Base-by-base conservation (phyloP, 2,888 invertebrate species). In the Aspidapion aeneum region DNA sequence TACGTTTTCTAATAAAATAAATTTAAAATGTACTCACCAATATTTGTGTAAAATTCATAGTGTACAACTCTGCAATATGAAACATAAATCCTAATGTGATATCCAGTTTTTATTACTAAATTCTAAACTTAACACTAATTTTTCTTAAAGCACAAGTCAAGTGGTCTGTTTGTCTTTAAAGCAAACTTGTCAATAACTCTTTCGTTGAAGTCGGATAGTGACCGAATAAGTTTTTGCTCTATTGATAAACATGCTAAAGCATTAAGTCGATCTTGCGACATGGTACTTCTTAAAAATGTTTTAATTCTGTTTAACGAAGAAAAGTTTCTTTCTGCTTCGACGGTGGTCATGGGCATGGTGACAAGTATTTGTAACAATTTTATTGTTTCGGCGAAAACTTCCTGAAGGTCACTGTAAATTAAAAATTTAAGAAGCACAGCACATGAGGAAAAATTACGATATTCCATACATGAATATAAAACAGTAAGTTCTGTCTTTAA, bases 261-360 rank as follows among this genome's bases (percentile, higher is more conserved):
- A n/a, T n/a, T n/a, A n/a, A n/a, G n/a, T n/a, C n/a, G n/a, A n/a
- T n/a, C n/a, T n/a, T n/a, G n/a, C n/a, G n/a, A n/a, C n/a, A n/a
- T n/a, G n/a, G n/a, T n/a, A n/a, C n/a, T n/a, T n/a, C 57, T 57
- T 57, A 57, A 57, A 57, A 57, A 57, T 17, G 57, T 57, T 57
- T 57, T 57, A 21, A 57, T 21, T 21, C 57, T 20, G 5, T 57
- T 57, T 57, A 57, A 57, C 1, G 57, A 22, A 57, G 17, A 22
- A 22, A 57, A 21, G 18, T 58, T 48, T 48, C 58, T 58, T 50
- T 58, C 58, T 17, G 58, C 50, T 20, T 58, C 58, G 17, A 50
- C 49, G 50, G 49, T 49, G 7, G 50, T 58, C 58, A 50, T 58
- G 2, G 58, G 58, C 58, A 58, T 58, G 7, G 50, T 57, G 5